These are phyloP conservation scores for Plebejus anna DNA, from an alignment of 2,888 invertebrate genomes.

Conservation along the genomic window DNA sequence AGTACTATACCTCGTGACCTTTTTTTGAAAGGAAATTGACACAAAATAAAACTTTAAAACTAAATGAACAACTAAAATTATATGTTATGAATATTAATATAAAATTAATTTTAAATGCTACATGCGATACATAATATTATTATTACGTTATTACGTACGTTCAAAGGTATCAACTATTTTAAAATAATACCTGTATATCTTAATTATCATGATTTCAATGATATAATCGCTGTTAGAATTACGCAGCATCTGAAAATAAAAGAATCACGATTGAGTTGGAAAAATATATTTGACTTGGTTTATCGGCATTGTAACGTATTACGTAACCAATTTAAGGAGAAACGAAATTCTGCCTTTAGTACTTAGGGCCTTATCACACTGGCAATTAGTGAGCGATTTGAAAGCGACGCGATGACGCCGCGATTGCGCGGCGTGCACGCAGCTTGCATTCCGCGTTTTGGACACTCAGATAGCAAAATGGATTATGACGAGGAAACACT, in stretches of 20 bases:
- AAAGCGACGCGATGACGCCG: too few species aligned
- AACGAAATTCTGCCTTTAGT: too few species aligned
- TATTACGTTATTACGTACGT: neutral
- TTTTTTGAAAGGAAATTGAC: neutral
- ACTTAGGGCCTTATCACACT: too few species aligned
- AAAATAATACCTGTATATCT: constrained; percentile 23
- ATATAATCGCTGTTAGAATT: constrained; percentile 39
- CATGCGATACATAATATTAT: neutral
- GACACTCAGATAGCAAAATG: too few species aligned
- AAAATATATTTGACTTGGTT: too few species aligned
- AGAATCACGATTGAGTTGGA: too few species aligned
- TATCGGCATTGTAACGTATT: too few species aligned
- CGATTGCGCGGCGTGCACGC: too few species aligned
- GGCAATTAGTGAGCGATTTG: too few species aligned
- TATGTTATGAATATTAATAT: neutral
- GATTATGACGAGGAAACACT: too few species aligned
- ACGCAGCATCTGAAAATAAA: constrained; percentile 35
- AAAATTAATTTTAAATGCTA: neutral
- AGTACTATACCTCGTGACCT: neutral
- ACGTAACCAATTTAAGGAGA: too few species aligned
- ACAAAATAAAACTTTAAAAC: neutral
- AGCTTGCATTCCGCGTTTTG: too few species aligned
- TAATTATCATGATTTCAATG: constrained; percentile 6
- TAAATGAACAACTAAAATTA: constrained; percentile 12
- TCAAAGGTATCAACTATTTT: constrained; percentile 1